phyloP scores from a whole-genome alignment of 2,797 vertebrate genomes.

The Mormyrus hasselquistii region DNA sequence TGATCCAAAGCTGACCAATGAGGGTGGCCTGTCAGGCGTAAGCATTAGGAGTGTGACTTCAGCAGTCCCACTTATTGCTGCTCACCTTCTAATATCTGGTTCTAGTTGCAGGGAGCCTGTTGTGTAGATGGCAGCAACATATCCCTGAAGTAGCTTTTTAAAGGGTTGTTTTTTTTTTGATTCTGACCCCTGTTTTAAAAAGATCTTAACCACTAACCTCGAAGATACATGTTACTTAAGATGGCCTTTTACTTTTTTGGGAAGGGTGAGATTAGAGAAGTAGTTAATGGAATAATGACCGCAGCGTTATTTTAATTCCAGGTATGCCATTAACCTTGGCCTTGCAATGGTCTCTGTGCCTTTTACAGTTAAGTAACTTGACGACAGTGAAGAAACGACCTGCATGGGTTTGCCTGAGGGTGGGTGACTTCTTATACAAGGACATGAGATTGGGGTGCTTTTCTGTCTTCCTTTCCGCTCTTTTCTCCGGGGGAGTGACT shows the following conservation, averaged over 20 bases:
- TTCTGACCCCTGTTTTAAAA: not conserved
- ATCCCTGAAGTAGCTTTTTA: not conserved
- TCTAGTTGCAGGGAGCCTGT: not conserved
- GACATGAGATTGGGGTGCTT: not conserved
- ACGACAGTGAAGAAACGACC: not conserved
- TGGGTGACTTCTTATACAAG: not conserved
- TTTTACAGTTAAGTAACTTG: not conserved
- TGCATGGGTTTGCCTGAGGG: not conserved
- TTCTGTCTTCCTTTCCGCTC: not conserved
- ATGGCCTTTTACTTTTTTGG: not conserved
- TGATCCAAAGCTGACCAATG: not conserved
- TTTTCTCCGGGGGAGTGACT: not conserved
- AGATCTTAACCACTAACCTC: not conserved
- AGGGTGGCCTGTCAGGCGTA: not conserved
- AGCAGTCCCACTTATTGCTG: not conserved
- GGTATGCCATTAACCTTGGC: not conserved
- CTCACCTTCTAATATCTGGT: not conserved
- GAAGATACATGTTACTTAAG: not conserved
- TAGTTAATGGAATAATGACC: not conserved
- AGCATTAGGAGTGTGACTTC: not conserved
- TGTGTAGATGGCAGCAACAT: not conserved
- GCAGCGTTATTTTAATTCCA: not conserved
- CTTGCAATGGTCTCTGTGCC: not conserved
- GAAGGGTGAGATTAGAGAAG: not conserved
- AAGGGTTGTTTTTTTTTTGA: not conserved